Evolutionary conservation across 2,113 vertebrate species (phyloP), one percentile per base, ranked within the genome.

Genomic region (Mionectes macconnelli): DNA sequence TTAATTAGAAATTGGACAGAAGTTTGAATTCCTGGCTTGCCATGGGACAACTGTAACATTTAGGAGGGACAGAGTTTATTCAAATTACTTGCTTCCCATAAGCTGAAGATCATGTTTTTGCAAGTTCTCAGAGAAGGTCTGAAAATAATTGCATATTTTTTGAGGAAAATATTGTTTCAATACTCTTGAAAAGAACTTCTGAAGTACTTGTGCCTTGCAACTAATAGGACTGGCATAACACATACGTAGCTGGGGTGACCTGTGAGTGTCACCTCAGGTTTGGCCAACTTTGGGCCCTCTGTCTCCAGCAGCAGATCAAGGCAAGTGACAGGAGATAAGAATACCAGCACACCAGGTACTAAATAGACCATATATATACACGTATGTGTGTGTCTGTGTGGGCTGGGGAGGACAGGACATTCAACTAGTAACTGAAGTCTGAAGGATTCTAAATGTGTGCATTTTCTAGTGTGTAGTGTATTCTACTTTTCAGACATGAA

Each of bases 1-100:
- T 96, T 94, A 94, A 93, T 97, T 96, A 96, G 85, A 82, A 89
- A 44, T 66, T 67, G 9, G 72, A 25, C 3, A 35, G 53, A 19
- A 81, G 8, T 87, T 83, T 55, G 84, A 74, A 78, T 69, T 83
- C 31, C 31, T 73, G 21, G 15, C 23, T 67, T 91, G 44, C 28
- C 49, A 8, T 24, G 72, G 19, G 44, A 40, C 22, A 33, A 27
- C 30, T 50, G 24, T 60, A 80, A 21, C 31, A 56, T 52, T 53
- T 25, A 62, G 62, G 56, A 72, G 12, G 23, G 33, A 69, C 42
- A 47, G 25, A 8, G 8, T 40, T 93, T 64, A 20, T 11, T 79
- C 27, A 79, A 78, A 57, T 45, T 0, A 6, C 74, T 75, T 69
- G 2, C 27, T 91, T 72, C 33, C 25, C 27, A 8, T 39, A 13